Conservation (phyloP, 2,888 invertebrate species). For the Augiades crinisus region DNA sequence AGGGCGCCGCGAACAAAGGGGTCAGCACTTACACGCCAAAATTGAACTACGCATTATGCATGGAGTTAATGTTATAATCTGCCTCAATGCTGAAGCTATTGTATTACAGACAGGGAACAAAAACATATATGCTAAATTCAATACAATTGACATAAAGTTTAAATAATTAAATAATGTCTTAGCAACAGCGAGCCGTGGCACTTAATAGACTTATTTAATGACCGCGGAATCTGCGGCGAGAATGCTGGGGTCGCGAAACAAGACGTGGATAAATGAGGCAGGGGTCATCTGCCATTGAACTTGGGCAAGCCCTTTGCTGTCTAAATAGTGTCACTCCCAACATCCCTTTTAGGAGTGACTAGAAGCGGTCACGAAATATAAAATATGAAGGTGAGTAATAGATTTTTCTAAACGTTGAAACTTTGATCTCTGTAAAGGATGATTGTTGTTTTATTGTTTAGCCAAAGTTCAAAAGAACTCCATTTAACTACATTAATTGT, state of each 20-base stretch:
- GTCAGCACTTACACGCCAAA: conserved; percentile 33
- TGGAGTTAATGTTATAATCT: conserved; percentile 1
- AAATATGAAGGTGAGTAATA: too few species aligned
- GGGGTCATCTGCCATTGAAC: conserved; percentile 5
- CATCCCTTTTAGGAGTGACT: too few species aligned
- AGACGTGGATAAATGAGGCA: neutral
- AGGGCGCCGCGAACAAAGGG: conserved; percentile 37
- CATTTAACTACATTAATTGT: too few species aligned
- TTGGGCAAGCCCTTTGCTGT: neutral
- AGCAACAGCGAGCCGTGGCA: neutral
- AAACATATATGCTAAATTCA: too few species aligned
- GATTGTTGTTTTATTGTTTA: too few species aligned
- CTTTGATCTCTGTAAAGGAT: too few species aligned
- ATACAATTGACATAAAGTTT: too few species aligned
- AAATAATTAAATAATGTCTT: too few species aligned
- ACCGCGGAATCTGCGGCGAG: neutral
- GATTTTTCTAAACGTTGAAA: too few species aligned
- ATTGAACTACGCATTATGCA: neutral
- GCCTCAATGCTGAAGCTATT: too few species aligned
- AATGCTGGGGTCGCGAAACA: neutral
- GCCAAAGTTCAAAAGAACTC: too few species aligned
- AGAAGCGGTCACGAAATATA: neutral
- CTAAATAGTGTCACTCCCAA: neutral
- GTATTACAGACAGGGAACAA: too few species aligned
- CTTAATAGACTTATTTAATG: neutral